Evolutionary conservation across 92 coral and sea anemone species (phyloP), one percentile per base, ranked within the genome.

Genomic region (Montipora capitata): DNA sequence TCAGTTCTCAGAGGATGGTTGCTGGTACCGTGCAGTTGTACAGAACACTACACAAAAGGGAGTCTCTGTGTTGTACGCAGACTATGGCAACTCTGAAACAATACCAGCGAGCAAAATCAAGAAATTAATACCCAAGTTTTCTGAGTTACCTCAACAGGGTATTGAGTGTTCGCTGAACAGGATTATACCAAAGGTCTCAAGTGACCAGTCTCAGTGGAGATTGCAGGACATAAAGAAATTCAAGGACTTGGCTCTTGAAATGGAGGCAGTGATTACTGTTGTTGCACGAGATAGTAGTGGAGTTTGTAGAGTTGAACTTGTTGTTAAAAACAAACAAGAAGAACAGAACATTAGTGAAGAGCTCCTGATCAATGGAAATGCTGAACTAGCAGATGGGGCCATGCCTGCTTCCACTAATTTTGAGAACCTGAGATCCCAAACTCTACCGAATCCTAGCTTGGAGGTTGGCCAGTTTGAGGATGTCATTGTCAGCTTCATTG

Each of bases 21-120:
- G 95, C 42, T 97, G 99, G 99, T 97, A 97, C 70, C 88, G 99
- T 63, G 99, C 98, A 64, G 71, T 92, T 44, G 98, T 97, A 9
- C 76, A 77, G 1, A 87, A 75, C 12, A 72, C 69, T 35, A 78
- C 97, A 2, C 87, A 91, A 17, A 85, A 93, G 49, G 89, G 88
- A 13, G 88, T 86, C 40, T 74, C 81, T 45, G 96, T 97, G 43
- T 94, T 86, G 83, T 97, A 92, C 84, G 86, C 96, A 71, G 99
- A 97, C 82, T 97, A 97, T 89, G 99, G 99, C 2, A 97, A 97
- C 89, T 90, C 90, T 42, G 99, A 97, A 65, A 77, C 80, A 0
- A 40, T 97, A 13, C 90, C 96, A 40, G 85, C 89, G 13, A 84
- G 76, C 67, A 85, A 89, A 56, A 76, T 97, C 40, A 96, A 94